Conservation (phyloP, 1,140 invertebrate genomes). For the Trichonephila inaurata region DNA sequence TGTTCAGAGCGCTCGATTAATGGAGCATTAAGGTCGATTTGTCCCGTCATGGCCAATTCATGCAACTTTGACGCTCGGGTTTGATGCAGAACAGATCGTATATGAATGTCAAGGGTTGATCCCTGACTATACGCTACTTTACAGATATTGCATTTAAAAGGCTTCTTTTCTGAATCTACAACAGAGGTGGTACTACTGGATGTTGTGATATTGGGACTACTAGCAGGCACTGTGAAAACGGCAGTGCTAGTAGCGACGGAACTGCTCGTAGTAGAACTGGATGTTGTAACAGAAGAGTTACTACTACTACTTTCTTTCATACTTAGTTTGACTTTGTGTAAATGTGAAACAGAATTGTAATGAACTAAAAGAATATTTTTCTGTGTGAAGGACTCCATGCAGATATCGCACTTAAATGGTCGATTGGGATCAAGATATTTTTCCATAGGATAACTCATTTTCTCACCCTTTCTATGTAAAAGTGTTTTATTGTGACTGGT, state of each 20-base stretch:
- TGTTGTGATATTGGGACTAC: conserved; percentile 12
- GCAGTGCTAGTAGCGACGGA: conserved; percentile 78
- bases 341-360: conserved; percentile 97
- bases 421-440: conserved; percentile 96
- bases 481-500: conserved; percentile 96
- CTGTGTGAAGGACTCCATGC: conserved; percentile 97
- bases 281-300: conserved; percentile 23
- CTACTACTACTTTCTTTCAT: conserved; percentile 84
- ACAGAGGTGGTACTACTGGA: background rate
- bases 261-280: conserved; percentile 26
- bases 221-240: conserved; percentile 79
- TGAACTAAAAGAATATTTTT: conserved; percentile 97
- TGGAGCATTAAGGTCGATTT: conserved; percentile 92
- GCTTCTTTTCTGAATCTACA: conserved; percentile 86
- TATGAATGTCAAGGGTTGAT: conserved; percentile 96
- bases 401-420: conserved; percentile 98
- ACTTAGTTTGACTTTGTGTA: conserved; percentile 94
- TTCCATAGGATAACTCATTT: conserved; percentile 94
- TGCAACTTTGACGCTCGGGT: conserved; percentile 93
- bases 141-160: conserved; percentile 97
- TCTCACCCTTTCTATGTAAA: conserved; percentile 94
- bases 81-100: conserved; percentile 95
- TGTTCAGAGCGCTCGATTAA: conserved; percentile 92
- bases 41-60: conserved; percentile 92
- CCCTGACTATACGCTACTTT: conserved; percentile 96